phyloP scores from a whole-genome alignment of 2,888 invertebrate species.

The Eurytoma adleriae region DNA sequence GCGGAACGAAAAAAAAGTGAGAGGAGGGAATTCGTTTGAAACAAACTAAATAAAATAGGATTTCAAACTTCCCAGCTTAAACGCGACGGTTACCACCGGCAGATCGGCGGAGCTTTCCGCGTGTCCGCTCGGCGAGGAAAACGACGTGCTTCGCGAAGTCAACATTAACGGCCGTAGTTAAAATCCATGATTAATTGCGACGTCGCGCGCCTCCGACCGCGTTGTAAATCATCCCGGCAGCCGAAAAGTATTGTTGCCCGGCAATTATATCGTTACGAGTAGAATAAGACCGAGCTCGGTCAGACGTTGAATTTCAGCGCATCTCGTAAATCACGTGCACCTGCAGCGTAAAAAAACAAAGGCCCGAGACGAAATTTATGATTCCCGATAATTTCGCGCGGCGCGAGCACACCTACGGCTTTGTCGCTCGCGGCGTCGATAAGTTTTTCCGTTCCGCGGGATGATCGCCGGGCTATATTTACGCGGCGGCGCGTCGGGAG shows the following conservation, averaged over 20 bases:
- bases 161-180: neutral
- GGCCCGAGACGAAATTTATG: slow-evolving; percentile 10
- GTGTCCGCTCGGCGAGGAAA: too few relatives aligned
- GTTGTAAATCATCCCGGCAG: too few relatives aligned
- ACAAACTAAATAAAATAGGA: too few relatives aligned
- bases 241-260: too few relatives aligned
- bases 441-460: neutral
- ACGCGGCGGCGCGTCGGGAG: neutral
- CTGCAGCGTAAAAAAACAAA: neutral
- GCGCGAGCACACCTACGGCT: too few relatives aligned
- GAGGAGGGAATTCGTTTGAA: too few relatives aligned
- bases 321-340: slow-evolving; percentile 7
- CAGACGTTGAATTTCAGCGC: neutral
- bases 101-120: too few relatives aligned
- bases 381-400: slow-evolving; percentile 20
- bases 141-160: neutral
- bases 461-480: neutral
- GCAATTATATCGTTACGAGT: neutral
- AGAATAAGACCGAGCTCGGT: neutral
- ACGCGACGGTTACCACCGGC: too few relatives aligned
- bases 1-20: too few relatives aligned
- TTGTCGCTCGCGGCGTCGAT: neutral
- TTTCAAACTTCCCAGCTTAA: too few relatives aligned
- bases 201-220: too few relatives aligned
- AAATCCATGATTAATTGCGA: neutral